A percentile compares a stretch with the other conserved stretches of the same genome.
Conservation (phyloP, 2,797 vertebrate species). For the Pagetopsis macropterus region DNA sequence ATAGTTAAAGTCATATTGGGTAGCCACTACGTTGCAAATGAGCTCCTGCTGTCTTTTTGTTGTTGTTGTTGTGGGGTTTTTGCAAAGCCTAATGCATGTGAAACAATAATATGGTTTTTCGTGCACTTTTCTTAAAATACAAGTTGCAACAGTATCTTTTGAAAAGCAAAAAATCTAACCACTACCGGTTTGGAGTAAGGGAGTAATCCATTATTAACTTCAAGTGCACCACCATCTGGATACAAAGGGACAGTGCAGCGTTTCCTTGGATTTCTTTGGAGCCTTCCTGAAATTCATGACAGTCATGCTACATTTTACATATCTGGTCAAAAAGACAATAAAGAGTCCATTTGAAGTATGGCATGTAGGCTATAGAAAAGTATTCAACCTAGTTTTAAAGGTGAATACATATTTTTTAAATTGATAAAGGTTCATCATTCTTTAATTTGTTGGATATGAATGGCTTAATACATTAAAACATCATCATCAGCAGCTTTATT, state of each 20-base stretch:
- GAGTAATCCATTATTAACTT: constrained; percentile 20
- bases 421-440: neutral
- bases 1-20: constrained; percentile 7
- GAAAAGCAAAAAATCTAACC: constrained; percentile 21
- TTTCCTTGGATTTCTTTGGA: neutral
- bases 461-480: neutral
- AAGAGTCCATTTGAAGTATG: neutral
- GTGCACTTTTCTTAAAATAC: neutral
- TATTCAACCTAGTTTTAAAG: neutral
- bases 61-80: too few relatives aligned
- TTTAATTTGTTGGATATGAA: constrained; percentile 2
- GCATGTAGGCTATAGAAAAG: neutral
- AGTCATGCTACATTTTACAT: constrained; percentile 18
- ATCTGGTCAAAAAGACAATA: neutral
- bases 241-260: constrained; percentile 39
- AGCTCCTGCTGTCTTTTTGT: neutral
- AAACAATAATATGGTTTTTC: neutral
- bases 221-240: constrained; percentile 72
- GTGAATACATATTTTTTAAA: neutral
- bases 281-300: neutral
- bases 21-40: too few relatives aligned
- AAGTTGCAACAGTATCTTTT: constrained; percentile 24
- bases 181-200: constrained; percentile 43
- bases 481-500: too few relatives aligned
- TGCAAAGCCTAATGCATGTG: neutral